Conservation (phyloP, 1,140 invertebrate genomes). For the Diachasma alloeum region DNA sequence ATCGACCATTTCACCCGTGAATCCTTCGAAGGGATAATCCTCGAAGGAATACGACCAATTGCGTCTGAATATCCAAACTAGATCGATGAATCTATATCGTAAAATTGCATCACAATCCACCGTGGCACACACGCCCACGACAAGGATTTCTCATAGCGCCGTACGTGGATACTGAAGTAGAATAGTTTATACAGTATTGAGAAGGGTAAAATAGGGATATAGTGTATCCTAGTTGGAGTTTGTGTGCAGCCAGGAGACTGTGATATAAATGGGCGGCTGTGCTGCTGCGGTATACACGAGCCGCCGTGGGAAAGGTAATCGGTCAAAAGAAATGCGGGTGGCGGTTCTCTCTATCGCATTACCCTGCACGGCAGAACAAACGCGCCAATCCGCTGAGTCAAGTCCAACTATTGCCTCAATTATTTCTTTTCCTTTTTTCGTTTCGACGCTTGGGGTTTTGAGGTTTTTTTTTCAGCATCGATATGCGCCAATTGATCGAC, state of each 20-base stretch:
- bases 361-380: not conserved
- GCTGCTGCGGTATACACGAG: slow-evolving; percentile 31
- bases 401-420: not conserved
- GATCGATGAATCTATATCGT: not conserved
- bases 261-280: slow-evolving; percentile 47
- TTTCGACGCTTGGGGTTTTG: not conserved
- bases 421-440: not conserved
- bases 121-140: slow-evolving; percentile 41
- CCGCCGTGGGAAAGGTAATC: slow-evolving; percentile 58
- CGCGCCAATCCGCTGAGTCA: not conserved
- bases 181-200: not conserved
- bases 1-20: no score
- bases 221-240: not conserved
- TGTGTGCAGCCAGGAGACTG: slow-evolving; percentile 29
- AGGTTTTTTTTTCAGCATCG: not conserved
- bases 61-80: not conserved
- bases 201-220: not conserved
- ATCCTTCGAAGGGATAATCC: no score
- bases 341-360: slow-evolving; percentile 24
- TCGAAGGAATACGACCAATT: not conserved
- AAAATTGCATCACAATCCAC: slow-evolving; percentile 41
- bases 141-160: slow-evolving; percentile 49
- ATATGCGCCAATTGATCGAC: no score
- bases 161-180: slow-evolving; percentile 10
- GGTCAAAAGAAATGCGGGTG: slow-evolving; percentile 53